Percentiles rank a stretch among this genome's conserved stretches.
These are phyloP conservation scores for Clivina fossor DNA, from an alignment of 2,888 invertebrate species.

Conservation along the genomic window DNA sequence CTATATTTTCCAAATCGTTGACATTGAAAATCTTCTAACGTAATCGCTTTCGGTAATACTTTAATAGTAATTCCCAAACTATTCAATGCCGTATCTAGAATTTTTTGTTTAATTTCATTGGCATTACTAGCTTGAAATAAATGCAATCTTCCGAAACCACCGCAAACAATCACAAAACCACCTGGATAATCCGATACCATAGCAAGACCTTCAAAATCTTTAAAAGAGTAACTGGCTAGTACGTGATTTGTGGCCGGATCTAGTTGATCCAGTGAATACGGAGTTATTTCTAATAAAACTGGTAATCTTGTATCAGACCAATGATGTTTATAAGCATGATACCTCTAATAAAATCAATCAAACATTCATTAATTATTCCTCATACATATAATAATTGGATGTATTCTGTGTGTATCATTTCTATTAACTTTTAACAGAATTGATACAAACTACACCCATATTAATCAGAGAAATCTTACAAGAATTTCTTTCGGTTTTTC, in stretches of 20 bases:
- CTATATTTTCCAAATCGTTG: slow-evolving; percentile 92
- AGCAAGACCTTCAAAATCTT: slow-evolving; percentile 79
- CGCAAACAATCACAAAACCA: slow-evolving; percentile 88
- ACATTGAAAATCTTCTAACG: slow-evolving; percentile 81
- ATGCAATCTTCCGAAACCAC: slow-evolving; percentile 89
- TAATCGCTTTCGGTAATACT: slow-evolving; percentile 79
- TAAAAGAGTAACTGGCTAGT: slow-evolving; percentile 81
- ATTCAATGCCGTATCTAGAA: slow-evolving; percentile 78
- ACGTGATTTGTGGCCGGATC: slow-evolving; percentile 83
- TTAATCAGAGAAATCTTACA: too few species aligned
- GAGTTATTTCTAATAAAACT: slow-evolving; percentile 87
- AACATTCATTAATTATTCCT: slow-evolving; percentile 12
- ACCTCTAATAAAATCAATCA: slow-evolving; percentile 51
- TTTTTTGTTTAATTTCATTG: slow-evolving; percentile 84
- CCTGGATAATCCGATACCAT: slow-evolving; percentile 88
- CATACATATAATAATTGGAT: not conserved
- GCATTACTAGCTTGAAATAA: slow-evolving; percentile 84
- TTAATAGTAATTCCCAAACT: slow-evolving; percentile 83
- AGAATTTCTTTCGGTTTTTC: slow-evolving; percentile 78
- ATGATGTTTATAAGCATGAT: slow-evolving; percentile 91
- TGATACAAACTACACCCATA: too few species aligned
- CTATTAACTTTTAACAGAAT: too few species aligned
- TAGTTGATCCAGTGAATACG: slow-evolving; percentile 87
- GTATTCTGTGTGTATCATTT: too few species aligned
- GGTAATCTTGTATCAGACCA: slow-evolving; percentile 94